Evolutionary conservation across 2,888 invertebrate species (phyloP).

Genomic region (Agrochola litura): DNA sequence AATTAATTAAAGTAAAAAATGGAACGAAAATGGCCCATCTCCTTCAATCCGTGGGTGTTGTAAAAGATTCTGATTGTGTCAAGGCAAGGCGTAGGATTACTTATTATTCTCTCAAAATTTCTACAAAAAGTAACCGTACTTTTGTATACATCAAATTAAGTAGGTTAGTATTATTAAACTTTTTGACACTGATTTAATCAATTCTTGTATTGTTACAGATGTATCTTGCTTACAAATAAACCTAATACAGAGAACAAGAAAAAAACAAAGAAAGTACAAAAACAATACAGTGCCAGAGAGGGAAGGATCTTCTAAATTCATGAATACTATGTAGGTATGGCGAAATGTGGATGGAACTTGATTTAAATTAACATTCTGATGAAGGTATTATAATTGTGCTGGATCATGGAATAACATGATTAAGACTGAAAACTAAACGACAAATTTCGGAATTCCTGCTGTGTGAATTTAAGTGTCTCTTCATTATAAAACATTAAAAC

Average conservation of each 20-base stretch:
- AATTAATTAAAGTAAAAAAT: background rate
- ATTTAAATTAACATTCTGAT: constrained; percentile 10
- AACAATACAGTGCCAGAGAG: background rate
- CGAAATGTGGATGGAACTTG: background rate
- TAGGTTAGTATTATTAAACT: background rate
- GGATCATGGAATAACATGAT: background rate
- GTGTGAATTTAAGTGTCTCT: background rate
- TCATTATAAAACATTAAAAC: background rate
- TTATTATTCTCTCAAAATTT: background rate
- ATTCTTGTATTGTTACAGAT: constrained; percentile 69
- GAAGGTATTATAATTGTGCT: background rate
- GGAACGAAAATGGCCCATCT: too few relatives aligned
- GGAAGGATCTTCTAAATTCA: too few relatives aligned
- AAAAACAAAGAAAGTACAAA: background rate
- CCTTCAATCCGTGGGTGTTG: background rate
- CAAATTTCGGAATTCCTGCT: background rate
- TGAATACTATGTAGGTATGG: background rate
- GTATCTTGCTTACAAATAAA: constrained; percentile 73
- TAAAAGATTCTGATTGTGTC: background rate
- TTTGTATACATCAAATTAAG: background rate
- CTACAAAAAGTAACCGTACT: background rate
- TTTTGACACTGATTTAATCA: background rate
- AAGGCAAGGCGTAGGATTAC: background rate
- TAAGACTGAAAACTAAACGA: background rate
- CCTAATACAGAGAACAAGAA: background rate